Base-by-base conservation (phyloP, 2,888 invertebrate genomes). In the Nemurella pictetii region DNA sequence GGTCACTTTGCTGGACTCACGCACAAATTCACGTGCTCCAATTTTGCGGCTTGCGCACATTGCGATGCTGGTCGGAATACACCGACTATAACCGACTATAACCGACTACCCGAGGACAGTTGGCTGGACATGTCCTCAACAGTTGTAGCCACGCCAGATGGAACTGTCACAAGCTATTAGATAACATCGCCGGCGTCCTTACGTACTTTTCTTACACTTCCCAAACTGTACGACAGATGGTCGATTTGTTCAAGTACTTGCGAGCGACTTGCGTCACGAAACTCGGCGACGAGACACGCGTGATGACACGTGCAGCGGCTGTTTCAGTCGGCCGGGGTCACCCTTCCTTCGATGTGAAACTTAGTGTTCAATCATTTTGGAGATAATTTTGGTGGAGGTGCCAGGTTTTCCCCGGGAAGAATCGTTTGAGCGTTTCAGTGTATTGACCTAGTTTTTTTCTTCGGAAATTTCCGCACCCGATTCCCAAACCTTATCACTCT, bases 111-210 rank as follows among this genome's bases (percentile, higher is more conserved):
- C 9, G 55, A 55, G 55, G 55, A 55, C 55, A 55, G 75, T 75
- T 75, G 75, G 75, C 28, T 75, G 75, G 75, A 75, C 75, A 75
- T 75, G 75, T 75, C 26, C 75, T 9, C 0, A 12, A 9, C 75
- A 75, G 75, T 75, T 27, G 75, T 27, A 27, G 5, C 28, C 28
- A 2, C n/a, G 75, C 9, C 28, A 75, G 27, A 20, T 75, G 75
- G 28, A 75, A 75, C 75, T 75, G 75, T 75, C 75, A 75, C 7
- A 75, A 28, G 28, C 75, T 75, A 75, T 75, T 28, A 75, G 75
- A 75, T 75, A 75, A 7, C 26, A 26, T 75, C 28, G 12, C 55
- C n/a, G n/a, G n/a, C n/a, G 9, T 55, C 55, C 55, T 20, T 55
- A 55, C 55, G 55, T 55, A 55, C 55, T 55, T 20, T 32, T 3